Evolutionary conservation across 2,888 invertebrate species (phyloP).

Genomic region (Drosophila anomalipes): DNA sequence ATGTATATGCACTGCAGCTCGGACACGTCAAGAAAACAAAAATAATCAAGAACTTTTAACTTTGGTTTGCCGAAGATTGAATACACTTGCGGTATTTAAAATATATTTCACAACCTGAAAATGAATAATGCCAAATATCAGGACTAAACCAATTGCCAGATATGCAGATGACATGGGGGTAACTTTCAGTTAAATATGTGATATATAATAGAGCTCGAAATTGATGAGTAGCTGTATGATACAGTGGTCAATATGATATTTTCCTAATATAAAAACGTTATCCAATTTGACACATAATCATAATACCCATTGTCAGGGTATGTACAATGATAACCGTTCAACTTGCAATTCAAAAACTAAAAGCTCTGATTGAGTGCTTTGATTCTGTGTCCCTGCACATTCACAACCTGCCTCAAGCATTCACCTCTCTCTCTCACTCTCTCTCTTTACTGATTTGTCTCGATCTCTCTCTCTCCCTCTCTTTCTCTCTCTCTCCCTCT

Average conservation of each 20-base stretch:
- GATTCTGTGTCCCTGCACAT: conserved; percentile 49
- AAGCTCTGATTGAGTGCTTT: conserved; percentile 46
- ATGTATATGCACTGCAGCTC: conserved; percentile 53
- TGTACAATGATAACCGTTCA: conserved; percentile 54
- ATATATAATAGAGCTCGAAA: not conserved
- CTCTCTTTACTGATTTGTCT: conserved; percentile 6
- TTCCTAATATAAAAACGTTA: not conserved
- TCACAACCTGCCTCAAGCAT: conserved; percentile 53
- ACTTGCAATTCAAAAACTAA: conserved; percentile 34
- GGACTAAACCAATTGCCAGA: not conserved
- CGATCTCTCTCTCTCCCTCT: not conserved
- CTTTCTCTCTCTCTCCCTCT: conserved; percentile 20
- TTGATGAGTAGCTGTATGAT: not conserved
- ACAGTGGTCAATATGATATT: not conserved
- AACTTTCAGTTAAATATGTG: not conserved
- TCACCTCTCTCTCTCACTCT: conserved; percentile 8
- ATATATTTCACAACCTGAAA: not conserved
- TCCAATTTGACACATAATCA: not conserved
- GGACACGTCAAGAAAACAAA: conserved; percentile 28
- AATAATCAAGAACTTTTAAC: conserved; percentile 13
- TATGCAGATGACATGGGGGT: not conserved
- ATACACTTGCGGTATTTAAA: not conserved
- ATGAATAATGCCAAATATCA: not conserved
- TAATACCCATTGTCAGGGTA: not conserved
- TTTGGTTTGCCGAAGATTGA: not conserved